Evolutionary conservation across 2,888 invertebrate genomes (phyloP).

Genomic region (Nephrotoma appendiculata): DNA sequence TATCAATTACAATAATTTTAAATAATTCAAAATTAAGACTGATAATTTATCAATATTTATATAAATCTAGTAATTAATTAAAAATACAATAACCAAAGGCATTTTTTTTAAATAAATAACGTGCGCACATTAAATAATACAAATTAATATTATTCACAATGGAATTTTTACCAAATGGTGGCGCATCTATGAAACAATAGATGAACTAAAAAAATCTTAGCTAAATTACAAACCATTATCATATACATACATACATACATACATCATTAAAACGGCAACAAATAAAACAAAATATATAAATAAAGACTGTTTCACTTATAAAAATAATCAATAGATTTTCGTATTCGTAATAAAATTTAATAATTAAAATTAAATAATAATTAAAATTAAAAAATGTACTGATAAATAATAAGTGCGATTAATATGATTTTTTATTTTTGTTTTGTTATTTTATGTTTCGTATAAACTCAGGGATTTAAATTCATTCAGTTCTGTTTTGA

Average conservation of each 20-base stretch:
- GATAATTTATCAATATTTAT: background rate
- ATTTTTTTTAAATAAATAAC: background rate
- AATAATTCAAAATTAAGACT: background rate
- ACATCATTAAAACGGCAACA: background rate
- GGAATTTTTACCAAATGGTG: background rate
- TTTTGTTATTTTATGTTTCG: background rate
- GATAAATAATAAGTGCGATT: slow-evolving; percentile 4
- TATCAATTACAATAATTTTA: background rate
- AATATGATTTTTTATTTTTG: background rate
- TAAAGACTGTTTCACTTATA: background rate
- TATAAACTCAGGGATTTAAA: background rate
- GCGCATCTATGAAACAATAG: background rate
- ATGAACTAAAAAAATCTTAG: background rate
- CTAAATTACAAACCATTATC: background rate
- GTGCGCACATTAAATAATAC: background rate
- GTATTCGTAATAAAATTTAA: background rate
- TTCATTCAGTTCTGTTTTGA: background rate
- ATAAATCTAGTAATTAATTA: background rate
- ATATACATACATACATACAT: background rate
- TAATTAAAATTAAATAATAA: background rate
- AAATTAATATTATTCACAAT: background rate
- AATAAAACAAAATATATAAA: background rate
- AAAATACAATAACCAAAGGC: background rate
- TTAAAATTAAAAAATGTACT: background rate
- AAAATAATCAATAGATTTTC: background rate